These are phyloP conservation scores for Chloroclysta siterata DNA, from an alignment of 2,888 invertebrate genomes.

Conservation along the genomic window DNA sequence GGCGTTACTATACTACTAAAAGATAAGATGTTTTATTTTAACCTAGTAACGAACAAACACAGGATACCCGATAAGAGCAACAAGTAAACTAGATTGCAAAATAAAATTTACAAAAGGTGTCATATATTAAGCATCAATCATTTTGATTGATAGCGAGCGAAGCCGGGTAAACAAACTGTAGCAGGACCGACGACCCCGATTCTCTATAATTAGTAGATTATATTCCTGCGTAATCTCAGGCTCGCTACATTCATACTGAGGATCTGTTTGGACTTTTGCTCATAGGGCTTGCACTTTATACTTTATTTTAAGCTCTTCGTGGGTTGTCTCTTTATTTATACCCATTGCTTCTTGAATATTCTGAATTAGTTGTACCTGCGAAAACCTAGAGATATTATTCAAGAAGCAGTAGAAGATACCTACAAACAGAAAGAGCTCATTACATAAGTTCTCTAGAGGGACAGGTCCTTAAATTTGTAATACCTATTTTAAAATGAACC, in stretches of 20 bases:
- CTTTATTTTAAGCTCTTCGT: background rate
- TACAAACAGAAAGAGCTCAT: no score
- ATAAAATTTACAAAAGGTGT: conserved; percentile 56
- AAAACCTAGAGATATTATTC: no score
- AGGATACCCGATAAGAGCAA: conserved; percentile 44
- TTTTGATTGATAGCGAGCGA: conserved; percentile 63
- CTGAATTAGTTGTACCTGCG: no score
- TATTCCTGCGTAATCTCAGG: conserved; percentile 20
- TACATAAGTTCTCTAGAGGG: no score
- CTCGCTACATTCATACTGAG: conserved; percentile 17
- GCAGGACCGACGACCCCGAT: conserved; percentile 39
- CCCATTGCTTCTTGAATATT: no score
- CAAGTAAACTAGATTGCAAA: conserved; percentile 54
- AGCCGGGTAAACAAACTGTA: conserved; percentile 44
- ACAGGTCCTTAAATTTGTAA: conserved; percentile 9
- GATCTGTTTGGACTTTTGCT: conserved; percentile 9
- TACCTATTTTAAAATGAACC: conserved; percentile 33
- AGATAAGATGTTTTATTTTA: conserved; percentile 18
- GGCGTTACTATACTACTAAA: conserved; percentile 1
- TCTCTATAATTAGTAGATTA: conserved; percentile 36
- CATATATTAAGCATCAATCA: conserved; percentile 66
- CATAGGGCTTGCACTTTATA: conserved; percentile 6
- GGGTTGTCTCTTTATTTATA: no score
- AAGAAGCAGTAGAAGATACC: no score
- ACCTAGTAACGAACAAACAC: conserved; percentile 32